Conservation (phyloP, 2,888 invertebrate species). For the Myathropa florea region DNA sequence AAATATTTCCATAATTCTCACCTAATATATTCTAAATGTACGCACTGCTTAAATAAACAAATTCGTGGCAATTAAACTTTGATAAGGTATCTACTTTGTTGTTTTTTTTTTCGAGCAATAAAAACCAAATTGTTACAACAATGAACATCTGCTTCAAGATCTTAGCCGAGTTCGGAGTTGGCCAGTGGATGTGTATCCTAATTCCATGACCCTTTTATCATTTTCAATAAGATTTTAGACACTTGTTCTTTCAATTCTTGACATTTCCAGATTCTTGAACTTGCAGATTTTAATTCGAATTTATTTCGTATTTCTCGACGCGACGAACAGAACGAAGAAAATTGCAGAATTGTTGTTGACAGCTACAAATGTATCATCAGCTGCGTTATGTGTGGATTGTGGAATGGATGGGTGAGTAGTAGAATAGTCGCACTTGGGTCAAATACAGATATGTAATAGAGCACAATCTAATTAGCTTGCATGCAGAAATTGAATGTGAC, state of each 20-base stretch:
- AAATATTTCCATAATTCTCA: constrained; percentile 34
- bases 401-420: background rate
- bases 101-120: constrained; percentile 11
- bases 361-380: constrained; percentile 53
- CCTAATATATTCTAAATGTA: background rate
- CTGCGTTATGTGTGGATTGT: constrained; percentile 28
- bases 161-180: constrained; percentile 12
- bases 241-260: background rate
- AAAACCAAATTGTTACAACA: constrained; percentile 23
- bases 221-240: background rate
- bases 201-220: constrained; percentile 39
- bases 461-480: no score
- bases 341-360: constrained; percentile 47
- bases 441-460: no score
- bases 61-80: background rate
- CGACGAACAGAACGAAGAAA: constrained; percentile 21
- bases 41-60: background rate
- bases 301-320: constrained; percentile 6
- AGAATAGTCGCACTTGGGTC: background rate
- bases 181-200: background rate
- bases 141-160: constrained; percentile 50
- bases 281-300: background rate
- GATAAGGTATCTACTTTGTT: constrained; percentile 18
- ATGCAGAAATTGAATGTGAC: no score
- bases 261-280: background rate